Percentiles rank a stretch among this genome's conserved stretches.
Conservation (phyloP, 2,888 invertebrate genomes). For the Lissonota sp. region DNA sequence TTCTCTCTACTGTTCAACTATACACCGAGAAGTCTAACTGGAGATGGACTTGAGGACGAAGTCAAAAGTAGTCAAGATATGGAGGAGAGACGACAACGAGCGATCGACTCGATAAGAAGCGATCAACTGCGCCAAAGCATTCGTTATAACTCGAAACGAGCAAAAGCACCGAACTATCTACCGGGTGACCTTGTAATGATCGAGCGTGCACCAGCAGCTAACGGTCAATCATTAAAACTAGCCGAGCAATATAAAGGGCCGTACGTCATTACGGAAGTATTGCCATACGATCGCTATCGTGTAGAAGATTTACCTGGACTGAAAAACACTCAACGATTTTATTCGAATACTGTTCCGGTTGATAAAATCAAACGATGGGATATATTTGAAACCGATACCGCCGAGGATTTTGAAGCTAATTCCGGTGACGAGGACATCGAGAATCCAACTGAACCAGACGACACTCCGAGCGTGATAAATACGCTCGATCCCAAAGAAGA, state of each 20-base stretch:
- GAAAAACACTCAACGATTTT: conserved; percentile 40
- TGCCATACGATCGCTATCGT: conserved; percentile 62
- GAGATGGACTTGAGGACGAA: conserved; percentile 1
- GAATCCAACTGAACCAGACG: neutral
- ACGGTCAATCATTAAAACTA: conserved; percentile 40
- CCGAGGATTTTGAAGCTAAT: too few species aligned
- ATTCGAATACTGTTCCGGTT: conserved; percentile 46
- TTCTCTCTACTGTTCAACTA: conserved; percentile 47
- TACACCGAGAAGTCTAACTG: conserved; percentile 13
- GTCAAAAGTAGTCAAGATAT: neutral
- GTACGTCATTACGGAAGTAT: conserved; percentile 54
- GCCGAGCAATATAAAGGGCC: conserved; percentile 53
- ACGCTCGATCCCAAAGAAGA: neutral
- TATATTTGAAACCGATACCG: conserved; percentile 15
- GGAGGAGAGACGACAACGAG: neutral
- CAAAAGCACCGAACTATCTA: conserved; percentile 15
- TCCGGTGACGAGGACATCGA: conserved; percentile 13
- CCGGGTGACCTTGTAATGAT: conserved; percentile 36
- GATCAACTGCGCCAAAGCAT: conserved; percentile 33
- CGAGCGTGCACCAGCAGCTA: conserved; percentile 37
- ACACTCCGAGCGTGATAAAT: neutral
- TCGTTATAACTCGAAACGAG: conserved; percentile 53
- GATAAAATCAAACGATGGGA: conserved; percentile 50
- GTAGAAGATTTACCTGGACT: conserved; percentile 58
- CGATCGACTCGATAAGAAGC: too few species aligned